Evolutionary conservation across 2,113 vertebrate genomes (phyloP).

Genomic region (Peucedramus taeniatus): DNA sequence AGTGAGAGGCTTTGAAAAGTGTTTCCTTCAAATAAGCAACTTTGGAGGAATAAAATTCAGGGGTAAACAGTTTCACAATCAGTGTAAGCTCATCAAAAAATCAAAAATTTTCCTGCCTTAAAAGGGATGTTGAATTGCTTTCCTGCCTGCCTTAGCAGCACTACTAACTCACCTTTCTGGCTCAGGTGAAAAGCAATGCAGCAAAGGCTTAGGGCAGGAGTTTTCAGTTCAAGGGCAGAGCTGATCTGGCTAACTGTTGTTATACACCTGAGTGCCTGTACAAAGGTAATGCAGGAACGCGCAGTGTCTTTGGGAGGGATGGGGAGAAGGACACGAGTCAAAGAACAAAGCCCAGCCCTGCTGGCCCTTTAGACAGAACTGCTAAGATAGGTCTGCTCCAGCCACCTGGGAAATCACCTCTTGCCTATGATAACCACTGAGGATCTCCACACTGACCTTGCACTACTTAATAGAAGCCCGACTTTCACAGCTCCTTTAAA

Average conservation of each 20-base stretch:
- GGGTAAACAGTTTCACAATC: neutral
- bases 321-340: neutral
- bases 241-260: neutral
- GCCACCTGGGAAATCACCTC: neutral
- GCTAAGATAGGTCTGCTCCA: neutral
- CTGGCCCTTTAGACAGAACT: neutral
- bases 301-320: neutral
- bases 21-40: neutral
- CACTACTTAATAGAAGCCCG: neutral
- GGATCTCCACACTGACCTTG: neutral
- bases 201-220: neutral
- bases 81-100: neutral
- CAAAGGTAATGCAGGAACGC: neutral
- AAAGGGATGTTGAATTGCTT: neutral
- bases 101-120: neutral
- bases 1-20: neutral
- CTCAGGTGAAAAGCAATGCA: neutral
- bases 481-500: neutral
- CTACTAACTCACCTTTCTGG: neutral
- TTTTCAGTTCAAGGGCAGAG: neutral
- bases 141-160: neutral
- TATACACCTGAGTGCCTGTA: neutral
- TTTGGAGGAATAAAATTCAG: neutral
- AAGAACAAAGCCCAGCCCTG: neutral
- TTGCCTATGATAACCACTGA: neutral